phyloP scores from a whole-genome alignment of 35 echinoderm and acorn worm genomes.

The Ptychodera flava region DNA sequence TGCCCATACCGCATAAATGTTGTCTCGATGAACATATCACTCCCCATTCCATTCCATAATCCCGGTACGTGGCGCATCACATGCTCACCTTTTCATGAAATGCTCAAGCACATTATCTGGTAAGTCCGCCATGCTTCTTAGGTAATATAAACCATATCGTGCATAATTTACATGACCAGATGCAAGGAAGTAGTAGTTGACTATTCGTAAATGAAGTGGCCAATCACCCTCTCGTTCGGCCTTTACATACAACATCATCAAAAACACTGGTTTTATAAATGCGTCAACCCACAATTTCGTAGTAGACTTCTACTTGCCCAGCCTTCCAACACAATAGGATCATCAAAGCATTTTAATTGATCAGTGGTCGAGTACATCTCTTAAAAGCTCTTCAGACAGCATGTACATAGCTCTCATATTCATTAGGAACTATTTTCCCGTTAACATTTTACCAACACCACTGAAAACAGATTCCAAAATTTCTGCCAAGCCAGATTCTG shows the following conservation, averaged over 20 bases:
- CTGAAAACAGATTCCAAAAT: conserved; percentile 35
- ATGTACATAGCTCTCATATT: conserved; percentile 34
- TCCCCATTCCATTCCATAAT: conserved; percentile 49
- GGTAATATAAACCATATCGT: too few relatives aligned
- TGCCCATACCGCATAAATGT: conserved; percentile 66
- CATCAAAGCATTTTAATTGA: background rate
- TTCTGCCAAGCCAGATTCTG: conserved; percentile 38
- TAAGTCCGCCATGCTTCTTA: conserved; percentile 19
- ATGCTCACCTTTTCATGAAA: conserved; percentile 52
- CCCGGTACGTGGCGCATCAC: conserved; percentile 37
- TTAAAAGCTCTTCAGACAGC: conserved; percentile 17
- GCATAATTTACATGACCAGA: conserved; percentile 40
- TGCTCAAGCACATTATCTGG: conserved; percentile 23
- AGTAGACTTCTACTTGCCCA: conserved; percentile 8
- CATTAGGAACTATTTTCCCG: conserved; percentile 31
- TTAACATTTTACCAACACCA: conserved; percentile 43
- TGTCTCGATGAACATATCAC: conserved; percentile 60
- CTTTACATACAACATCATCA: conserved; percentile 22
- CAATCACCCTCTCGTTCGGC: conserved; percentile 46
- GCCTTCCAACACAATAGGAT: background rate
- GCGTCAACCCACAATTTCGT: conserved; percentile 41
- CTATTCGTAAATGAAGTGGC: conserved; percentile 18
- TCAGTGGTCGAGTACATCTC: background rate
- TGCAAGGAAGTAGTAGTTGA: conserved; percentile 38
- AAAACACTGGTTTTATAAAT: conserved; percentile 31